Conservation (phyloP, 2,888 invertebrate species). For the Leptinotarsa peninsularis region DNA sequence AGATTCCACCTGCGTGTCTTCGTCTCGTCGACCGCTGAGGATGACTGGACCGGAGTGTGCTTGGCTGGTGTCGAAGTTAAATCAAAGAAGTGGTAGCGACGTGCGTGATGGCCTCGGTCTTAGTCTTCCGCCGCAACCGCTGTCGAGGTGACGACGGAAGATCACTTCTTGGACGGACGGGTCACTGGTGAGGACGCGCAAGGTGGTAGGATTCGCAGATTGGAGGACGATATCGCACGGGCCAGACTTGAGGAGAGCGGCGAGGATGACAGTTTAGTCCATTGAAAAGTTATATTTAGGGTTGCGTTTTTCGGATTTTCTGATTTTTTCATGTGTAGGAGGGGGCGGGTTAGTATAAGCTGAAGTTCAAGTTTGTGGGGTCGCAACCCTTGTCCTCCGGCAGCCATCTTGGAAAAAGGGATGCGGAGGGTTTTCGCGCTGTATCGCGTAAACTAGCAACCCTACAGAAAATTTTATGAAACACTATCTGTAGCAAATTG, state of each 20-base stretch:
- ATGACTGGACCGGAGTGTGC: constrained; percentile 54
- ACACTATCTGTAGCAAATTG: no score
- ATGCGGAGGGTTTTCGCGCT: no score
- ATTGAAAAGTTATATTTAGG: no score
- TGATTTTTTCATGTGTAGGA: no score
- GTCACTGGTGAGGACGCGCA: constrained; percentile 43
- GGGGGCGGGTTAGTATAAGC: no score
- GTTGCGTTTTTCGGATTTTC: no score
- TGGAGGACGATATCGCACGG: constrained; percentile 19
- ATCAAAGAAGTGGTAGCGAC: constrained; percentile 62
- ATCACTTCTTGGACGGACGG: constrained; percentile 36
- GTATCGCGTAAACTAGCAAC: no score
- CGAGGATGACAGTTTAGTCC: background rate
- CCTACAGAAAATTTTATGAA: no score
- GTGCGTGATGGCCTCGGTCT: constrained; percentile 55
- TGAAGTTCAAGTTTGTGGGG: no score
- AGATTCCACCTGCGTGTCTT: constrained; percentile 40
- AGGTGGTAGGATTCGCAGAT: background rate
- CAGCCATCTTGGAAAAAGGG: no score
- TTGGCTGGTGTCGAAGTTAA: constrained; percentile 63
- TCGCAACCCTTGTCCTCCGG: no score
- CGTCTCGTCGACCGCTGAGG: constrained; percentile 56
- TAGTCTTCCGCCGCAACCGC: constrained; percentile 52
- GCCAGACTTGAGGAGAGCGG: background rate
- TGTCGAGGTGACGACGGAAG: constrained; percentile 54